Percentiles rank a stretch among this genome's conserved stretches.
Conservation (phyloP, 2,113 vertebrate genomes). For the Perognathus longimembris region DNA sequence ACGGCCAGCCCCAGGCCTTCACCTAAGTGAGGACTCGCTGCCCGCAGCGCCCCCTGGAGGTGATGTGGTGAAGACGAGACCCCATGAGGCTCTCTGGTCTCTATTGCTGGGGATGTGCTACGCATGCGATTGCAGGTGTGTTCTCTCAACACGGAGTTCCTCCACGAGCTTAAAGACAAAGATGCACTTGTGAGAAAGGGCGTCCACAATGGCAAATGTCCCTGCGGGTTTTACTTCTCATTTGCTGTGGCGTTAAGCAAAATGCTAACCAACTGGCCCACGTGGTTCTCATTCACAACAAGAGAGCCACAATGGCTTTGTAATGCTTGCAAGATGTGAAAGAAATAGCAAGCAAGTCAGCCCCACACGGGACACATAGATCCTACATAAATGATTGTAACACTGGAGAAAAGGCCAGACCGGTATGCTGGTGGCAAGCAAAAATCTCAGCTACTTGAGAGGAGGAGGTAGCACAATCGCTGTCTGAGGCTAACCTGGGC, state of each 20-base stretch:
- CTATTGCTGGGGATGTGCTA: background rate
- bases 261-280: background rate
- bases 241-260: background rate
- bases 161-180: background rate
- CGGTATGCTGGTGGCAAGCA: too few species aligned
- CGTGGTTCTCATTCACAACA: background rate
- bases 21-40: background rate
- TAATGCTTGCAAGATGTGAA: background rate
- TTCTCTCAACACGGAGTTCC: background rate
- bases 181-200: background rate
- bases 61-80: too few species aligned
- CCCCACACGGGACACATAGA: background rate
- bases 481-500: too few species aligned
- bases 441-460: too few species aligned
- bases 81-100: background rate
- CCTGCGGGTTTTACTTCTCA: conserved; percentile 8
- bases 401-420: background rate
- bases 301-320: background rate
- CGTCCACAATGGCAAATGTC: background rate
- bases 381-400: too few species aligned
- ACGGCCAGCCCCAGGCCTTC: background rate
- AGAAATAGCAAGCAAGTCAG: background rate
- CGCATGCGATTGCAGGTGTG: background rate
- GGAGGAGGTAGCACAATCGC: too few species aligned
- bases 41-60: too few species aligned